Percentiles rank a stretch among this genome's conserved stretches.
Evolutionary conservation across 2,888 invertebrate genomes (phyloP).

Genomic region (Spodoptera exigua): DNA sequence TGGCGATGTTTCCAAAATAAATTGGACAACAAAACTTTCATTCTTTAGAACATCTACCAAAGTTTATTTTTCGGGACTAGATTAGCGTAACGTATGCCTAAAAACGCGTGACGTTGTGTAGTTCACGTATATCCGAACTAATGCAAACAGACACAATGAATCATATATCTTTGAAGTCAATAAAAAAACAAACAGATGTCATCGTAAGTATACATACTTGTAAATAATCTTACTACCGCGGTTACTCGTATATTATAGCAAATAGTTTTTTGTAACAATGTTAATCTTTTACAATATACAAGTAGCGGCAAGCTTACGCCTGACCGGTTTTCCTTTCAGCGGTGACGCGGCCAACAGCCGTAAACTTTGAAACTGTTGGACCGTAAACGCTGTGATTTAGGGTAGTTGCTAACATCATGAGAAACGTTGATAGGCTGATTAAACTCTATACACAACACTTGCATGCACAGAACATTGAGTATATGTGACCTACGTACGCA

Average conservation of each 20-base stretch:
- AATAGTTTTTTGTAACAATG: slow-evolving; percentile 31
- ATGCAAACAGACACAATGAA: no score
- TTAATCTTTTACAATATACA: slow-evolving; percentile 14
- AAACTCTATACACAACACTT: slow-evolving; percentile 3
- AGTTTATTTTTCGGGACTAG: no score
- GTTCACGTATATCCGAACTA: no score
- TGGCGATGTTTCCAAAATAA: slow-evolving; percentile 4
- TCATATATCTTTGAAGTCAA: no score
- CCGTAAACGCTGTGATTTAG: slow-evolving; percentile 32
- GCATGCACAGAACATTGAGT: no score
- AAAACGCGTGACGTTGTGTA: no score
- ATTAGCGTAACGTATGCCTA: no score
- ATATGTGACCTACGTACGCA: no score
- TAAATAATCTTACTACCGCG: slow-evolving; percentile 18
- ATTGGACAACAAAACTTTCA: slow-evolving; percentile 9
- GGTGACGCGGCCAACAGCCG: slow-evolving; percentile 10
- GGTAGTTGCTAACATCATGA: slow-evolving; percentile 5
- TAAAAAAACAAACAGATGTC: slow-evolving; percentile 4
- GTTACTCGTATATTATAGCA: slow-evolving; percentile 31
- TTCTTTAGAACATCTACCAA: no score
- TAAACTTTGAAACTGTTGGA: slow-evolving; percentile 28
- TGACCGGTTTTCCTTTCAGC: slow-evolving; percentile 36
- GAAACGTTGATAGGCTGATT: not conserved
- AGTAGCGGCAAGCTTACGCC: slow-evolving; percentile 13
- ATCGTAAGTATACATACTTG: slow-evolving; percentile 6